Evolutionary conservation across 2,797 vertebrate genomes (phyloP), one percentile per base, ranked within the genome.

Genomic region (Lutjanus campechanus): DNA sequence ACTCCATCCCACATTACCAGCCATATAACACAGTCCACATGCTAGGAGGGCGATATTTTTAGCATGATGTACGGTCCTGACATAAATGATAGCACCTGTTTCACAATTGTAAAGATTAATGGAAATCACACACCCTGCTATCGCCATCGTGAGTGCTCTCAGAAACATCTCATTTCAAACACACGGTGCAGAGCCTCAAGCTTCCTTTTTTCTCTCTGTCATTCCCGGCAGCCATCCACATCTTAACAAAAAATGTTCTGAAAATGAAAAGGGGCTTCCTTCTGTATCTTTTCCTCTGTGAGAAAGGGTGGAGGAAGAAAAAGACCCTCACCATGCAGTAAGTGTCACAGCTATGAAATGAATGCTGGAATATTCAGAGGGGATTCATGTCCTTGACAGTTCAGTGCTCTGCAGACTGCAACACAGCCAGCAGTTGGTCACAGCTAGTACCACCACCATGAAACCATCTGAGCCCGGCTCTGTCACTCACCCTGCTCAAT

Each of bases 301-400:
- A 55, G 41, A 62, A 47, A n/a, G 15, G 22, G 20, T 16, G 50
- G 44, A 29, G n/a, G 15, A 51, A 60, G 56, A 20, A 49, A 63
- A 19, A 25, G 40, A 60, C 44, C 60, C 20, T 76, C 19, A 7
- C 73, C 68, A 62, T 47, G 10, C 54, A 79, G 66, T 81, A 79
- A 81, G 81, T 78, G 81, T 83, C 69, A 75, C 69, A 62, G 79
- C 65, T 71, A 56, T 86, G 76, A 90, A 86, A 85, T 73, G 81
- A 84, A 73, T 4, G 11, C 55, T 66, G 60, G 62, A 64, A 81
- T 88, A 84, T 88, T 88, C 82, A 74, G 81, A 69, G 62, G 43
- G 83, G 80, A 81, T 87, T 83, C 61, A 7, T 84, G 85, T 83
- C 76, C 81, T 87, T 89, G 84, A 90, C 85, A 87, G 83, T 83